phyloP scores from a whole-genome alignment of 1,140 invertebrate species.

The Melitaea cinxia region DNA sequence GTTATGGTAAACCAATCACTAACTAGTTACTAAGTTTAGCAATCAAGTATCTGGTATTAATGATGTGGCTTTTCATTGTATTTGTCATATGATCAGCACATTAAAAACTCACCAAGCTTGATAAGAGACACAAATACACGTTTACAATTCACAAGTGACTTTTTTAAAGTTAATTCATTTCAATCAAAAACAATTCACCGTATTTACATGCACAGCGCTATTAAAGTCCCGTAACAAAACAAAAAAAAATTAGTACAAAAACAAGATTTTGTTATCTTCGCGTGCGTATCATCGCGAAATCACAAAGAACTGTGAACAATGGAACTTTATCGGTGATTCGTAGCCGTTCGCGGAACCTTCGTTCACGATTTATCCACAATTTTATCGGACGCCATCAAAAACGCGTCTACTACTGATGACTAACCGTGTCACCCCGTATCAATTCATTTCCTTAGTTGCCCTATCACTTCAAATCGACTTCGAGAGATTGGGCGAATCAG shows the following conservation, averaged over 20 bases:
- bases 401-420: slow-evolving; percentile 70
- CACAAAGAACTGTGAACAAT: slow-evolving; percentile 74
- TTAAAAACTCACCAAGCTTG: slow-evolving; percentile 49
- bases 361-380: slow-evolving; percentile 51
- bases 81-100: not conserved
- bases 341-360: slow-evolving; percentile 51
- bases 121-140: slow-evolving; percentile 68
- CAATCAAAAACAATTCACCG: not conserved
- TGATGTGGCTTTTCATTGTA: not conserved
- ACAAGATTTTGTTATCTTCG: slow-evolving; percentile 68
- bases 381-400: slow-evolving; percentile 55
- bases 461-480: slow-evolving; percentile 63
- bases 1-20: too few species aligned
- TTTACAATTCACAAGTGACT: slow-evolving; percentile 45
- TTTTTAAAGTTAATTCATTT: not conserved
- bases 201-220: slow-evolving; percentile 4
- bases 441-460: slow-evolving; percentile 60
- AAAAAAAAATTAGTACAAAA: slow-evolving; percentile 58
- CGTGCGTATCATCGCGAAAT: slow-evolving; percentile 61
- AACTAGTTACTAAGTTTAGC: not conserved
- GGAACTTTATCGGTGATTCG: slow-evolving; percentile 62
- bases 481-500: slow-evolving; percentile 65
- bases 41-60: not conserved
- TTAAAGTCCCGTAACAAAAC: slow-evolving; percentile 32
- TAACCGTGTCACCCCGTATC: slow-evolving; percentile 73